phyloP scores from a whole-genome alignment of 1,140 invertebrate species.

The Tetramorium parvispinum region DNA sequence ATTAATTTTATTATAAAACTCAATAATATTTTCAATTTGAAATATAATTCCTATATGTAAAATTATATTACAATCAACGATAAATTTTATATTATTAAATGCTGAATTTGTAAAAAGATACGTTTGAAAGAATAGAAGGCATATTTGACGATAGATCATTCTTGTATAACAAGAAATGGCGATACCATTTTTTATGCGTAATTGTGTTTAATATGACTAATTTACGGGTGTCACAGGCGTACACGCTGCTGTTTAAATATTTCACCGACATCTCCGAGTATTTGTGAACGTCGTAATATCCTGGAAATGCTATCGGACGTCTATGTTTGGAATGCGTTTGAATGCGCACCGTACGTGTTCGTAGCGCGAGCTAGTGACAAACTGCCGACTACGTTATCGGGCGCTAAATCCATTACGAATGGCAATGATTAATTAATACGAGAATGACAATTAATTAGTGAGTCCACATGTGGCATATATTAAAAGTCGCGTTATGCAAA shows the following conservation, averaged over 20 bases:
- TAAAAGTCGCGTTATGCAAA: background rate
- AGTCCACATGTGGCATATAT: constrained; percentile 2
- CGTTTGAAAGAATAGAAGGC: background rate
- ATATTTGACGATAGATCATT: background rate
- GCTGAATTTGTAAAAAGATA: background rate
- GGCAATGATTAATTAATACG: constrained; percentile 54
- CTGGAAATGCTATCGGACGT: constrained; percentile 47
- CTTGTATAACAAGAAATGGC: background rate
- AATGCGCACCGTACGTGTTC: constrained; percentile 24
- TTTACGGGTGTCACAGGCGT: background rate
- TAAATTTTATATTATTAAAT: too few relatives aligned
- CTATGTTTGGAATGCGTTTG: constrained; percentile 48
- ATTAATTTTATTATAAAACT: too few relatives aligned
- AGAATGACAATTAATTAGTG: constrained; percentile 46
- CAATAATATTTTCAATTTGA: too few relatives aligned
- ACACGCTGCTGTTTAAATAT: constrained; percentile 38
- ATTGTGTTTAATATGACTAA: constrained; percentile 27
- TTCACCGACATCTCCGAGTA: constrained; percentile 24
- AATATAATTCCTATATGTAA: too few relatives aligned
- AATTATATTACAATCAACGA: too few relatives aligned
- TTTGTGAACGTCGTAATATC: constrained; percentile 39
- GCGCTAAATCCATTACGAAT: constrained; percentile 55
- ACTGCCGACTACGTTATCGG: constrained; percentile 48
- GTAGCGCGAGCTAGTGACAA: constrained; percentile 42
- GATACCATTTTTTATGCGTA: background rate